A percentile compares a stretch with the other conserved stretches of the same genome.
phyloP scores from a whole-genome alignment of 2,797 vertebrate species.

The Hippoglossus hippoglossus region DNA sequence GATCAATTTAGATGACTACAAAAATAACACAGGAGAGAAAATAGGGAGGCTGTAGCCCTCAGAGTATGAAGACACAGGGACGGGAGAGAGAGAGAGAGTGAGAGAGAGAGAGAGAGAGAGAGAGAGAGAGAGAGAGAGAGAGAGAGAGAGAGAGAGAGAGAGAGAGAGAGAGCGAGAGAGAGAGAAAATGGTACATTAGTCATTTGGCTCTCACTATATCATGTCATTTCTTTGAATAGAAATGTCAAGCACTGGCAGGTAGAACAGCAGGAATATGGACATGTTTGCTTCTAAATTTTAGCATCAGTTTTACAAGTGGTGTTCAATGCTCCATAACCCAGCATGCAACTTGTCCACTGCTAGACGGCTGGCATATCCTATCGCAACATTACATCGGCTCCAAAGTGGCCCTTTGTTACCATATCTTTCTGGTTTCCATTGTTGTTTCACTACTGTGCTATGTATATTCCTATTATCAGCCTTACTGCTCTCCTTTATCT shows the following conservation, averaged over 20 bases:
- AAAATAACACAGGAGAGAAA: constrained; percentile 64
- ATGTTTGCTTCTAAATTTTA: constrained; percentile 56
- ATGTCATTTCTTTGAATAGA: constrained; percentile 66
- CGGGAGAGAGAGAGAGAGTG: constrained; percentile 10
- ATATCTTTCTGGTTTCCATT: too few relatives aligned
- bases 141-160: constrained; percentile 16
- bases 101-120: constrained; percentile 14
- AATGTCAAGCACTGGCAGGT: constrained; percentile 67
- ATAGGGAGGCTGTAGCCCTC: constrained; percentile 29
- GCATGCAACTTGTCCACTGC: background rate
- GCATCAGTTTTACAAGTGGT: background rate
- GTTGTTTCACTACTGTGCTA: too few relatives aligned
- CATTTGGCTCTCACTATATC: constrained; percentile 65
- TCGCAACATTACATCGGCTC: background rate
- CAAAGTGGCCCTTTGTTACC: background rate
- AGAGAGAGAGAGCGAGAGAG: constrained; percentile 12
- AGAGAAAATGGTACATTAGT: constrained; percentile 62
- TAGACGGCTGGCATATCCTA: background rate
- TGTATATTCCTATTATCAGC: too few relatives aligned
- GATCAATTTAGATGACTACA: constrained; percentile 73
- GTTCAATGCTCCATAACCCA: background rate
- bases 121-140: constrained; percentile 12
- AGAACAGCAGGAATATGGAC: constrained; percentile 59
- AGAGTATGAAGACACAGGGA: constrained; percentile 33
- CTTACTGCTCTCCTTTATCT: too few relatives aligned